Base-by-base conservation (phyloP, 1,140 invertebrate genomes). In the Leguminivora glycinivorella region DNA sequence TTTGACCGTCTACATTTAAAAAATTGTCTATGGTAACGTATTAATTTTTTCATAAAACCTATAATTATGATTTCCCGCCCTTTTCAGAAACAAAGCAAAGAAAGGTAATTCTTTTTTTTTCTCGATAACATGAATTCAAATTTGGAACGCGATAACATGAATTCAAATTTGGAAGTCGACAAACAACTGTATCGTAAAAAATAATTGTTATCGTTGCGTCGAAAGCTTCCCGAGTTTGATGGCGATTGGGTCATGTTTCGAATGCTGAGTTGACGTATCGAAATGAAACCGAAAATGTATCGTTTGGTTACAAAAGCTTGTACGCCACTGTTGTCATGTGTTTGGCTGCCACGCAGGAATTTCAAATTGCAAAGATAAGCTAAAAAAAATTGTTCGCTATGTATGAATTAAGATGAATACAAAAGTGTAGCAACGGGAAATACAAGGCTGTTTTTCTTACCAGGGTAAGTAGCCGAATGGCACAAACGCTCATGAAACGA, bases 151-250 rank as follows among this genome's bases (percentile, higher is more conserved):
- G 24, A 4, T 14, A 14, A 26, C 56, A 52, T 52, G 47, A 52
- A 52, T 52, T 52, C 47, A 52, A 52, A 52, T 52, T 43, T 60
- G 25, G 56, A 26, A 31, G 58, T 29, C 58, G 26, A 63, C 58
- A 63, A 63, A 63, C 29, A 34, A n/a, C 58, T 63, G 58, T 63
- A 63, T 17, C 58, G 58, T 63, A 63, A 63, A 63, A 63, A 63
- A 63, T 63, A 63, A 63, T 63, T 34, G 58, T 63, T 63, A 63
- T 63, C 58, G 58, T 63, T 31, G 58, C 58, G 58, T 31, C 25
- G 58, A 63, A 17, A 29, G 29, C 25, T 7, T 63, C 31, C 58
- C 4, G 25, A 60, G n/a, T 63, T 26, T 31, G 58, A 63, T 63
- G 26, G n/a, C 7, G 58, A 29, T 56, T 6, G n/a, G 40, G n/a